These are phyloP conservation scores for Drosophila pseudoobscura DNA, from an alignment of 1,140 invertebrate genomes.

Conservation along the genomic window DNA sequence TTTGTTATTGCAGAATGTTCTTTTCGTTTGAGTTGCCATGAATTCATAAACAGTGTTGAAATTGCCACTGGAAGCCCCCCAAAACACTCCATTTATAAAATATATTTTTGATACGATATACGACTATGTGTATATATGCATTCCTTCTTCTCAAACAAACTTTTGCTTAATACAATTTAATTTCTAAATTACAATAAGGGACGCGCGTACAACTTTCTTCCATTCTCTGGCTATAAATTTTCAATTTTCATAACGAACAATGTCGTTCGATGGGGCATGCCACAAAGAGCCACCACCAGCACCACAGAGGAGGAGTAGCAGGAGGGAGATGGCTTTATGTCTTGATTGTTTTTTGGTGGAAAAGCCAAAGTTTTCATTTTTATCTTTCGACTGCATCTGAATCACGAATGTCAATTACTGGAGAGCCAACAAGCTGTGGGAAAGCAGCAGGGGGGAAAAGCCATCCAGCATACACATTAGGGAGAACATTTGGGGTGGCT, in stretches of 20 bases:
- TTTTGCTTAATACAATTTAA: conserved; percentile 62
- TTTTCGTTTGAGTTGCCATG: conserved; percentile 9
- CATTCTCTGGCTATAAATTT: conserved; percentile 42
- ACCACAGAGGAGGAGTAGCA: neutral
- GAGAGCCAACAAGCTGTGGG: conserved; percentile 10
- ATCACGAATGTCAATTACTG: conserved; percentile 78
- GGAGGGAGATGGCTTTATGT: conserved; percentile 47
- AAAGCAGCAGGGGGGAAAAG: conserved; percentile 11
- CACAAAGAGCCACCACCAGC: too few relatives aligned
- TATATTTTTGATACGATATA: too few relatives aligned
- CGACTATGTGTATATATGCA: neutral
- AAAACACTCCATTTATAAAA: neutral
- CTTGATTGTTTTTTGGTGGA: conserved; percentile 69
- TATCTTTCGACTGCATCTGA: conserved; percentile 56
- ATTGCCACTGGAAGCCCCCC: too few relatives aligned
- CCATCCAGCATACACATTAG: conserved; percentile 65
- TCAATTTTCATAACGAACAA: conserved; percentile 69
- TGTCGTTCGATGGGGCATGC: conserved; percentile 13
- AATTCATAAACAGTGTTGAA: conserved; percentile 28
- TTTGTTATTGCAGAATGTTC: too few relatives aligned
- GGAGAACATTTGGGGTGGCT: conserved; percentile 15
- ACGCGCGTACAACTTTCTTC: conserved; percentile 2
- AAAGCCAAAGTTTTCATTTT: conserved; percentile 68
- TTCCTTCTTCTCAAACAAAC: conserved; percentile 10
- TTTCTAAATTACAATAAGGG: conserved; percentile 36